Evolutionary conservation across 2,888 invertebrate genomes (phyloP).

Genomic region (Rhyacophila evoluta): DNA sequence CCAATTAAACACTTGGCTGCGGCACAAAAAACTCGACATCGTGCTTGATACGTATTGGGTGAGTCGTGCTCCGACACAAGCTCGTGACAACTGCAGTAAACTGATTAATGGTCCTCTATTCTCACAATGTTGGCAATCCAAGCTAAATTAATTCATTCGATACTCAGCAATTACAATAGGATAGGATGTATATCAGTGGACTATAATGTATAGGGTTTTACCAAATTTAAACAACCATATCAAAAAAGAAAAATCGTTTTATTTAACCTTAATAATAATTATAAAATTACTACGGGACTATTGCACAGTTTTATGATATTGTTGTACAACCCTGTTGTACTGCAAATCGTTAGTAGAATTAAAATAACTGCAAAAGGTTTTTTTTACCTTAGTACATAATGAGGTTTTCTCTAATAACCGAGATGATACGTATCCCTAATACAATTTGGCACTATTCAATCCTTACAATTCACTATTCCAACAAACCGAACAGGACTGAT

Average conservation of each 20-base stretch:
- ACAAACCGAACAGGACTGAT: no score
- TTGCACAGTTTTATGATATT: slow-evolving; percentile 52
- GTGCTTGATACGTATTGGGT: no score
- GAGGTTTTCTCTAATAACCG: slow-evolving; percentile 28
- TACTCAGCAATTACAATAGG: no score
- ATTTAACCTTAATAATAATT: slow-evolving; percentile 49
- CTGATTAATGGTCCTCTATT: no score
- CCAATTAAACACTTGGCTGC: no score
- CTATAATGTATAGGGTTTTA: background rate
- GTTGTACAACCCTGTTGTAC: slow-evolving; percentile 39
- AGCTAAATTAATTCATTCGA: no score
- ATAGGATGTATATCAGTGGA: no score
- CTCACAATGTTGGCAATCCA: no score
- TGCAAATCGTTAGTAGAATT: slow-evolving; percentile 23
- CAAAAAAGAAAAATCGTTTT: slow-evolving; percentile 46
- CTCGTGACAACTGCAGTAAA: no score
- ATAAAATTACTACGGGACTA: slow-evolving; percentile 53
- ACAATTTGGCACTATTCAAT: slow-evolving; percentile 23
- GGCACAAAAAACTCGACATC: no score
- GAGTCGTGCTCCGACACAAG: no score
- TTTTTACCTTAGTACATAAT: slow-evolving; percentile 33
- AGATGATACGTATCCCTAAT: background rate
- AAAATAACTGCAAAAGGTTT: slow-evolving; percentile 33
- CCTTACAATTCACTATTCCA: no score
- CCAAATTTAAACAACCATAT: slow-evolving; percentile 1